Percentiles rank a stretch among this genome's conserved stretches.
Evolutionary conservation across 2,797 vertebrate genomes (phyloP).

Genomic region (Fistularia commersonii): DNA sequence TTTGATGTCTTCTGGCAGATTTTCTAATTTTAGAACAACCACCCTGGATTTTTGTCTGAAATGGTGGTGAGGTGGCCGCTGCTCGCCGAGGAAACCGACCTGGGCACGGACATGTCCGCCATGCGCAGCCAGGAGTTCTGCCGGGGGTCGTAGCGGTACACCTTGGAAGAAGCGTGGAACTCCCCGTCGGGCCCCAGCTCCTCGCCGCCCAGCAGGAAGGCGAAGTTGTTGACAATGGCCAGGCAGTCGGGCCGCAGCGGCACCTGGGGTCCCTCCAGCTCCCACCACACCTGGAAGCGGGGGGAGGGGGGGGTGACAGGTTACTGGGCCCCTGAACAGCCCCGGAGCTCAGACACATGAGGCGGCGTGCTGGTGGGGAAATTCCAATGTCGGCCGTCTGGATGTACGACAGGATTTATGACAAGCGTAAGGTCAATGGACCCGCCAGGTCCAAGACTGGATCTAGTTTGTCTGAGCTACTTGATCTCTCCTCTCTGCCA

Average conservation of each 20-base stretch:
- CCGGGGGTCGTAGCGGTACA: conserved; percentile 95
- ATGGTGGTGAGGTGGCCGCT: too few relatives aligned
- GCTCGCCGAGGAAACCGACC: conserved; percentile 40
- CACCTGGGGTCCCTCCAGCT: conserved; percentile 96
- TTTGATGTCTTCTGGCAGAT: too few relatives aligned
- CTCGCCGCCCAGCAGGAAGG: conserved; percentile 95
- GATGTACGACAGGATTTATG: too few relatives aligned
- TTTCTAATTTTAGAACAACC: too few relatives aligned
- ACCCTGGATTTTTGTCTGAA: too few relatives aligned
- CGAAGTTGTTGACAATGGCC: conserved; percentile 97
- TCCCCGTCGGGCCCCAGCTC: conserved; percentile 96
- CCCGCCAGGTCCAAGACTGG: too few relatives aligned
- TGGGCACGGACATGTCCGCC: conserved; percentile 98
- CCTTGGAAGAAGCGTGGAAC: conserved; percentile 98
- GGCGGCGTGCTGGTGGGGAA: too few relatives aligned
- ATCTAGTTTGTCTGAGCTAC: too few relatives aligned
- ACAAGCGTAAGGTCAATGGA: too few relatives aligned
- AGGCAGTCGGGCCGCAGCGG: conserved; percentile 94
- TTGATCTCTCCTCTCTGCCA: too few relatives aligned
- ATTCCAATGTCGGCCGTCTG: too few relatives aligned
- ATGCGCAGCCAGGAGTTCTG: conserved; percentile 98
- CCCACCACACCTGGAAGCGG: conserved; percentile 93
- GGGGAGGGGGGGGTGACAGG: neutral
- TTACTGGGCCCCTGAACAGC: neutral
- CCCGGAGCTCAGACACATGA: too few relatives aligned